Evolutionary conservation across 2,888 invertebrate species (phyloP).

Genomic region (Beris chalybata): DNA sequence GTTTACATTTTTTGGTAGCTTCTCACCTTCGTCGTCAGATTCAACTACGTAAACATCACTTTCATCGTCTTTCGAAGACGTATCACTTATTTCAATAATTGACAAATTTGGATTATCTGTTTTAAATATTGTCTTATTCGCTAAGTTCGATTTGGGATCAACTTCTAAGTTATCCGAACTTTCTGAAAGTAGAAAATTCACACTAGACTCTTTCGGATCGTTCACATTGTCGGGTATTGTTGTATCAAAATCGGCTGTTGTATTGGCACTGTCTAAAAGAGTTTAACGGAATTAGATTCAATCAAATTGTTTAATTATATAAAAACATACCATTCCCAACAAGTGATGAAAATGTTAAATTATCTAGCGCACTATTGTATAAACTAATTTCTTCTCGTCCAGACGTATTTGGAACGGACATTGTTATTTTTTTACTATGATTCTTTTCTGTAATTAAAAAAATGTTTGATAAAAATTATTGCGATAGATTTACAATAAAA

Average conservation of each 20-base stretch:
- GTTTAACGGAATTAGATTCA: slow-evolving; percentile 5
- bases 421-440: slow-evolving; percentile 7
- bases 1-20: not conserved
- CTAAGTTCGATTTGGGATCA: slow-evolving; percentile 54
- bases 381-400: slow-evolving; percentile 43
- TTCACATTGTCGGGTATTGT: slow-evolving; percentile 42
- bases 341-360: slow-evolving; percentile 47
- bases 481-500: no score
- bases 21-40: slow-evolving; percentile 44
- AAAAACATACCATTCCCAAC: slow-evolving; percentile 44
- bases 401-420: slow-evolving; percentile 31
- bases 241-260: slow-evolving; percentile 36
- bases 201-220: slow-evolving; percentile 43
- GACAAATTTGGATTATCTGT: slow-evolving; percentile 55
- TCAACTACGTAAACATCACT: slow-evolving; percentile 51
- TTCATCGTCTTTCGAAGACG: slow-evolving; percentile 48
- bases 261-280: slow-evolving; percentile 48
- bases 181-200: slow-evolving; percentile 50
- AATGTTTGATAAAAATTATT: not conserved
- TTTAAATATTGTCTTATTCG: slow-evolving; percentile 56
- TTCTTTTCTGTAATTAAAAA: not conserved
- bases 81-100: slow-evolving; percentile 56
- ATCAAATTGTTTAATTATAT: slow-evolving; percentile 4
- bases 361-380: slow-evolving; percentile 52
- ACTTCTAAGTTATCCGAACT: slow-evolving; percentile 53